Percentiles rank a stretch among this genome's conserved stretches.
These are phyloP conservation scores for Manis pentadactyla DNA, from an alignment of 2,797 vertebrate genomes.

Conservation along the genomic window DNA sequence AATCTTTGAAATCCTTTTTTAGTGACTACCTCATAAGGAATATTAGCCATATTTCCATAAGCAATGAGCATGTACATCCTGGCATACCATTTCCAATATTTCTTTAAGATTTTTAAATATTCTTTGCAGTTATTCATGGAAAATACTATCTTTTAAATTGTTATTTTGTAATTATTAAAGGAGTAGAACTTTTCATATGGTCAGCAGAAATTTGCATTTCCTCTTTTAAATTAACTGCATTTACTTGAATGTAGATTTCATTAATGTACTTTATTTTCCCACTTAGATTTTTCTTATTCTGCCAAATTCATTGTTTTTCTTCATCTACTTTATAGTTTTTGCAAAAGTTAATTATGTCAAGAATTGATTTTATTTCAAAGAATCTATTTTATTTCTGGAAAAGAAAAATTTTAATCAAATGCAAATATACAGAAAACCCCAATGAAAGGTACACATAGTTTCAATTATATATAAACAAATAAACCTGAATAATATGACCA, in stretches of 20 bases:
- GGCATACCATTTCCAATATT: not conserved
- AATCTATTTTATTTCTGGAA: not conserved
- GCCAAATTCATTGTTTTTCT: not conserved
- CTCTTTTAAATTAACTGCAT: not conserved
- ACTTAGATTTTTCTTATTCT: not conserved
- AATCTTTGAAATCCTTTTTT: not conserved
- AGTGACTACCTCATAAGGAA: not conserved
- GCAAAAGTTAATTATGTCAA: not conserved
- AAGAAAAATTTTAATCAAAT: slow-evolving; percentile 27
- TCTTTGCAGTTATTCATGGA: not conserved
- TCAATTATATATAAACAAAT: not conserved
- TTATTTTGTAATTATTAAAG: not conserved
- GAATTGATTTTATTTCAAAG: slow-evolving; percentile 4
- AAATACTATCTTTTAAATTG: not conserved
- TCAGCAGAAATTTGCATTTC: not conserved
- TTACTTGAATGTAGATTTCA: slow-evolving; percentile 26
- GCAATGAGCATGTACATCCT: not conserved
- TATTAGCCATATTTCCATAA: not conserved
- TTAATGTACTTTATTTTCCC: not conserved
- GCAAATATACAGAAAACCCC: not conserved
- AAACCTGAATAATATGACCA: not conserved
- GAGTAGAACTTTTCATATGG: not conserved
- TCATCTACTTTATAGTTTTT: slow-evolving; percentile 10
- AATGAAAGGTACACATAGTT: not conserved
- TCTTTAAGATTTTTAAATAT: not conserved